Conservation (phyloP, 2,888 invertebrate genomes). For the Camptogramma bilineatum region DNA sequence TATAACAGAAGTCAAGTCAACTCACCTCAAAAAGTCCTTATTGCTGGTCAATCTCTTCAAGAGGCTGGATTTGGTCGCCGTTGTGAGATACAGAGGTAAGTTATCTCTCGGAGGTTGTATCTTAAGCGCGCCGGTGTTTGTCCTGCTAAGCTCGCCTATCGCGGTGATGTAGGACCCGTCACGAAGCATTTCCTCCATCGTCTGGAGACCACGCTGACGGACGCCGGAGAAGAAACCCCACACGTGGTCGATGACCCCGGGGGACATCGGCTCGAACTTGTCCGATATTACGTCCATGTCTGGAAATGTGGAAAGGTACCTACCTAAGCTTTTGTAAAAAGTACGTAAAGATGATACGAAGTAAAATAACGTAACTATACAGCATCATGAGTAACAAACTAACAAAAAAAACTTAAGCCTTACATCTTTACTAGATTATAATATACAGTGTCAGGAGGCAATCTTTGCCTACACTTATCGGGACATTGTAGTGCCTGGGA, state of each 20-base stretch:
- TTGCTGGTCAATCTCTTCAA: constrained; percentile 90
- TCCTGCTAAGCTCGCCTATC: constrained; percentile 90
- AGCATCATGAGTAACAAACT: too few relatives aligned
- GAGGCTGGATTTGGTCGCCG: constrained; percentile 90
- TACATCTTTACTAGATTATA: too few relatives aligned
- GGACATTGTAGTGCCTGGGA: too few relatives aligned
- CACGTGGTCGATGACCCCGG: constrained; percentile 91
- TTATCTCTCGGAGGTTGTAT: constrained; percentile 91
- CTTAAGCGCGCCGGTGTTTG: constrained; percentile 87
- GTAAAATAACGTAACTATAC: too few relatives aligned
- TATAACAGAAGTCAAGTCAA: too few relatives aligned
- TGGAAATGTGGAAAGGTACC: constrained; percentile 49
- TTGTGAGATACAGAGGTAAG: constrained; percentile 91
- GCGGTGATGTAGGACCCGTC: constrained; percentile 92
- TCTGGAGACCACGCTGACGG: constrained; percentile 92
- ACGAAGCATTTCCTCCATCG: constrained; percentile 94
- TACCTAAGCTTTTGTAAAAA: too few relatives aligned
- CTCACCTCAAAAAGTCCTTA: constrained; percentile 88
- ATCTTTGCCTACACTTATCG: too few relatives aligned
- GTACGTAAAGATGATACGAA: neutral
- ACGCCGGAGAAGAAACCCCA: constrained; percentile 95
- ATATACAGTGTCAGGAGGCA: too few relatives aligned
- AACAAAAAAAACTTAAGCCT: too few relatives aligned
- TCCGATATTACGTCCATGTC: constrained; percentile 94
- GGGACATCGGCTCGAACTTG: constrained; percentile 91